Conservation (phyloP, 2,113 vertebrate species). For the Eublepharis macularius region DNA sequence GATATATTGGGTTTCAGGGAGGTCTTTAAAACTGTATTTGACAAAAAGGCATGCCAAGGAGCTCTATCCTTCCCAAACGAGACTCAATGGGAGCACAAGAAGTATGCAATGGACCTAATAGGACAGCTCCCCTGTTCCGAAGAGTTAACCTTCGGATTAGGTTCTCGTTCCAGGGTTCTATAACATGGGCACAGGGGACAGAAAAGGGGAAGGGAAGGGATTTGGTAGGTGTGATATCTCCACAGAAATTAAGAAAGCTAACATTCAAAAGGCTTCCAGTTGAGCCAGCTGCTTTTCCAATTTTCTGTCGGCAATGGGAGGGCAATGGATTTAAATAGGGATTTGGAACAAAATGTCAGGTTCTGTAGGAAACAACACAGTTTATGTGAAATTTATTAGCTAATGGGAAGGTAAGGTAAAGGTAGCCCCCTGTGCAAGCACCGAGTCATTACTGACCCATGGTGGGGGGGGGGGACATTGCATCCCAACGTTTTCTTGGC, state of each 20-base stretch:
- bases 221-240: slow-evolving; percentile 46
- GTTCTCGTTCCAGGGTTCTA: neutral
- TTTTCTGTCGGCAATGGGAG: slow-evolving; percentile 37
- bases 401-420: no score
- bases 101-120: neutral
- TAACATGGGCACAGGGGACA: neutral
- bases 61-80: no score
- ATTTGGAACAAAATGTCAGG: neutral
- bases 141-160: neutral
- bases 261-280: slow-evolving; percentile 31
- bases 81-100: no score
- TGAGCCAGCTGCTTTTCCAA: fast-evolving
- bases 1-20: no score
- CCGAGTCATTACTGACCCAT: no score
- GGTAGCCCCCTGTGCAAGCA: no score
- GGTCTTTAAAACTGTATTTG: no score
- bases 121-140: neutral
- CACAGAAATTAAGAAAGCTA: slow-evolving; percentile 34
- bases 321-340: slow-evolving; percentile 43
- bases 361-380: neutral
- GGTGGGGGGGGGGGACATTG: no score
- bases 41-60: no score
- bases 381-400: neutral
- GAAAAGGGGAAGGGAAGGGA: neutral
- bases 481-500: no score